Percentiles rank a stretch among this genome's conserved stretches.
Conservation (phyloP, 2,113 vertebrate genomes). For the Chitala chitala region DNA sequence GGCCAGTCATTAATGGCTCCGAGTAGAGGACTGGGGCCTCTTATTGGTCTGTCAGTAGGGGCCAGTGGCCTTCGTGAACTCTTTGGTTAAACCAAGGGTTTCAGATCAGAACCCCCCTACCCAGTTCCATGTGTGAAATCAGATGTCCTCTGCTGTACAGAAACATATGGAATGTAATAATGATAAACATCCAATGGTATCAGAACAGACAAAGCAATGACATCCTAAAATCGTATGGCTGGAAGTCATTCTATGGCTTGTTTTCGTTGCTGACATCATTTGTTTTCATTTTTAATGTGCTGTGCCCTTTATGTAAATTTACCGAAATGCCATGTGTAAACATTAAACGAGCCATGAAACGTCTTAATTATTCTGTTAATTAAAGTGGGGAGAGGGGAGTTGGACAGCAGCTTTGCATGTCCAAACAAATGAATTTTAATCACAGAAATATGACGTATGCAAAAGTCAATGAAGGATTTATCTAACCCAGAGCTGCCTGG, state of each 20-base stretch:
- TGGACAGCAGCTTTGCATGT: not conserved
- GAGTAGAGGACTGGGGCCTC: not conserved
- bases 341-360: slow-evolving; percentile 6
- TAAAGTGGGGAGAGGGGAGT: not conserved
- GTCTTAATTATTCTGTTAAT: slow-evolving; percentile 7
- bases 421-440: not conserved
- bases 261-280: not conserved
- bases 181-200: no score
- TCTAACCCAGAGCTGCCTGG: no score
- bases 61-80: not conserved
- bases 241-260: not conserved
- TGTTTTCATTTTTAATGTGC: not conserved
- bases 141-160: not conserved
- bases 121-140: slow-evolving; percentile 12
- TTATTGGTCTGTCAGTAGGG: slow-evolving; percentile 10
- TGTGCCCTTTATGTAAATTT: slow-evolving; percentile 6
- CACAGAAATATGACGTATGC: not conserved
- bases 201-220: no score
- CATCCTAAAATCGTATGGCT: not conserved
- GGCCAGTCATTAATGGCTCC: slow-evolving; percentile 3
- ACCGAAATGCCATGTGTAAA: not conserved
- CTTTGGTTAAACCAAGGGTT: not conserved
- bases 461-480: no score
- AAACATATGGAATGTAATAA: no score
- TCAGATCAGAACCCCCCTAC: not conserved